Conservation (phyloP, 2,888 invertebrate genomes). For the Agapostemon virescens region DNA sequence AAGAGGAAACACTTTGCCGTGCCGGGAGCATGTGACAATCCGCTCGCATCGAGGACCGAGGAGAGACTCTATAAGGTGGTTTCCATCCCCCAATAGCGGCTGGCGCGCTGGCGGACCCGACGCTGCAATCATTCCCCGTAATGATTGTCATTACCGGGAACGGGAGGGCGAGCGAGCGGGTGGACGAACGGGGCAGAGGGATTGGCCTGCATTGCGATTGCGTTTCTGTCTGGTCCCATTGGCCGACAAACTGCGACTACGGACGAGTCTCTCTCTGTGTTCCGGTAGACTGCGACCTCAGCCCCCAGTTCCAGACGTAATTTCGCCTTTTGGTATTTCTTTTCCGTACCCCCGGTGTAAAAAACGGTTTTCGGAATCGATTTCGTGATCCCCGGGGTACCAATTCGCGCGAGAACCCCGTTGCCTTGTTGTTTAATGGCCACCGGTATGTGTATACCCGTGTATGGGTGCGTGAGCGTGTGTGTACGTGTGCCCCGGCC, state of each 20-base stretch:
- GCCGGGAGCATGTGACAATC: conserved; percentile 75
- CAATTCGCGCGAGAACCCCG: background rate
- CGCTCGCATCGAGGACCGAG: conserved; percentile 78
- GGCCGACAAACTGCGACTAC: conserved; percentile 73
- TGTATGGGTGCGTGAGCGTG: background rate
- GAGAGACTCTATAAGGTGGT: conserved; percentile 78
- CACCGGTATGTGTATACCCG: background rate
- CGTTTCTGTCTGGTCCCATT: conserved; percentile 76
- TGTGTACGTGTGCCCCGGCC: background rate
- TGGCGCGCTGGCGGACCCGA: conserved; percentile 74
- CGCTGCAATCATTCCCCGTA: conserved; percentile 79
- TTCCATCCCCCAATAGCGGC: conserved; percentile 78
- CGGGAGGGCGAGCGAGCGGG: conserved; percentile 71
- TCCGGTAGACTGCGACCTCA: conserved; percentile 57
- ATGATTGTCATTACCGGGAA: conserved; percentile 79
- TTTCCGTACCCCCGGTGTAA: conserved; percentile 22
- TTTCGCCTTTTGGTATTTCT: conserved; percentile 47
- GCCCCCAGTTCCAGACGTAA: conserved; percentile 54
- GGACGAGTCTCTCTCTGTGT: conserved; percentile 56
- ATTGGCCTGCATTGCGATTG: conserved; percentile 77
- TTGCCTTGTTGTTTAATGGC: conserved; percentile 16
- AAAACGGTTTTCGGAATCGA: conserved; percentile 46
- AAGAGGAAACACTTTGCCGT: conserved; percentile 61
- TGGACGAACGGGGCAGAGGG: conserved; percentile 70
- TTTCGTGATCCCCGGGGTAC: conserved; percentile 18